A percentile compares a stretch with the other conserved stretches of the same genome.
Evolutionary conservation across 2,113 vertebrate genomes (phyloP).

Genomic region (Jaculus jaculus): DNA sequence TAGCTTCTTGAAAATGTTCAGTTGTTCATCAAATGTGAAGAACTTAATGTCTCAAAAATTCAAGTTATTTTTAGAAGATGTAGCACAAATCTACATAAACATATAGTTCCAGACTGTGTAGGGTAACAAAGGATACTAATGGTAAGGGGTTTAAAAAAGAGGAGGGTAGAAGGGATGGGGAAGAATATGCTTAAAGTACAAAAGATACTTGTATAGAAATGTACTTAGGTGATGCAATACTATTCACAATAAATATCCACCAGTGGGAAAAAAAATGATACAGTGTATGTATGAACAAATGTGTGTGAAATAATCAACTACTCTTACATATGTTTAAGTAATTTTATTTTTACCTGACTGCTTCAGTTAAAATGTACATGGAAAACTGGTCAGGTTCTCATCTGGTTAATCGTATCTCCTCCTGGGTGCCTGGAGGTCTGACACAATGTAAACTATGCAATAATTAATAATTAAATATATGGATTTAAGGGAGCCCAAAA

Average conservation of each 20-base stretch:
- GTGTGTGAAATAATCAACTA: background rate
- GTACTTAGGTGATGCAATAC: background rate
- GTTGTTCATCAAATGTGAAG: background rate
- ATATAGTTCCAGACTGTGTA: background rate
- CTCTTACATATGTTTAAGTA: background rate
- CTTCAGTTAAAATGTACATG: background rate
- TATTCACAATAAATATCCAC: background rate
- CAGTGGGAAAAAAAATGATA: background rate
- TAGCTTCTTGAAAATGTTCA: constrained; percentile 2
- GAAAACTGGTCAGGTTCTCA: background rate
- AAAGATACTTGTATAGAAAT: background rate
- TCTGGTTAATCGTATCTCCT: constrained; percentile 30
- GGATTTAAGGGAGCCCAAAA: constrained; percentile 13
- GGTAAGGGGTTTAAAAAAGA: no score
- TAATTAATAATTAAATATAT: constrained; percentile 55
- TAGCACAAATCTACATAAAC: background rate
- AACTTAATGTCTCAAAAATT: background rate
- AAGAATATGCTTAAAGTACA: no score
- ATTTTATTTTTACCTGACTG: background rate
- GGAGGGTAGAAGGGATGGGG: background rate
- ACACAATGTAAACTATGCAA: background rate
- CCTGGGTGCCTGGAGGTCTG: background rate
- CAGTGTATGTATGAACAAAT: background rate
- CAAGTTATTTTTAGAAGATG: background rate
- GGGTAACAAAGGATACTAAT: background rate